Evolutionary conservation across 2,113 vertebrate species (phyloP), one percentile per base, ranked within the genome.

Genomic region (Nerophis ophidion): DNA sequence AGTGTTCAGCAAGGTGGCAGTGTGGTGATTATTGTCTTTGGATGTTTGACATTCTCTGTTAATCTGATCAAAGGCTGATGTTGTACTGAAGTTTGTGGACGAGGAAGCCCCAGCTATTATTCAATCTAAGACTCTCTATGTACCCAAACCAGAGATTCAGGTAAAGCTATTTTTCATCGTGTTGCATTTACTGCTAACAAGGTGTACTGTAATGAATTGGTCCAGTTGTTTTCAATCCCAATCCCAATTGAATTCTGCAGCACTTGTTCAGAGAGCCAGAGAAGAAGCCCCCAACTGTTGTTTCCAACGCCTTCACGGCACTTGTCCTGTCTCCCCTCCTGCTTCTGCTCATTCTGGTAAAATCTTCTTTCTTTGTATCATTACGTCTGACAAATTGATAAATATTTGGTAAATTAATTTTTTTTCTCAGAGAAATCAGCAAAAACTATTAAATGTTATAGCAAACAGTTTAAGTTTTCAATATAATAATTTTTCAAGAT

Each of bases 221-320:
- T 35, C 3, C 35, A 53, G 33, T 8, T 14, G 15, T 57, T 51
- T 48, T 38, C 40, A 52, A 7, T 35, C 1, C 12, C 67, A 7
- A 8, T 1, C 12, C 67, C 11, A 8, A 14, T 14, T 55, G 11
- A 35, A 15, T 36, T 84, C 61, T 77, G 66, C 83, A 99, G 97
- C 97, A 99, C 72, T 89, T 97, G 79, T 99, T 99, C 85, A 91
- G 97, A 7, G 95, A 99, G 66, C 97, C 97, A 14, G 97, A 99
- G 88, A 99, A 99, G 89, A 96, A 95, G 75, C 97, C 97, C 48
- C 92, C 96, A 55, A 95, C 91, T 0, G 92, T 96, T 71, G 95
- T 99, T 8, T 99, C 97, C 5, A 99, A 93, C 67, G 87, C 96
- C 5, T 99, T 99, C 88, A 99, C 97, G 0, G 96, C 93, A 0